phyloP scores from a whole-genome alignment of 2,113 vertebrate genomes.

The Talpa occidentalis region DNA sequence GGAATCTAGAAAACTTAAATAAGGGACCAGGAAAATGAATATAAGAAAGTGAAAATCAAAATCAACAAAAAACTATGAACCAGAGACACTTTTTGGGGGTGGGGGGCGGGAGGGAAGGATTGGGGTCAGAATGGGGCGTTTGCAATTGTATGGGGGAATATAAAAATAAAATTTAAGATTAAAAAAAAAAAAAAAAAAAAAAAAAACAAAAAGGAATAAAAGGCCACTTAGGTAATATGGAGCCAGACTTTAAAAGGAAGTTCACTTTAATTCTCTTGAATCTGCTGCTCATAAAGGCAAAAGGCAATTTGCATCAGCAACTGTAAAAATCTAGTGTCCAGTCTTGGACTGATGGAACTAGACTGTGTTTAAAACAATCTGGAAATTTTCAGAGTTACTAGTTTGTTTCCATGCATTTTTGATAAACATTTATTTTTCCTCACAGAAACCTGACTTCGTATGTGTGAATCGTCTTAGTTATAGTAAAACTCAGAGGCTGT shows the following conservation, averaged over 20 bases:
- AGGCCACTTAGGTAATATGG: background rate
- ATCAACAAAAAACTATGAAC: too few relatives aligned
- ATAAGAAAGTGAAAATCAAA: too few relatives aligned
- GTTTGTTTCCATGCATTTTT: conserved; percentile 55
- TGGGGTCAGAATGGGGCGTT: too few relatives aligned
- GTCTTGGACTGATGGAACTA: background rate
- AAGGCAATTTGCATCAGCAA: conserved; percentile 35
- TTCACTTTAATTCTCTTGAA: conserved; percentile 30
- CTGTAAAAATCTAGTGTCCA: conserved; percentile 57
- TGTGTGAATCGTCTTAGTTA: conserved; percentile 38
- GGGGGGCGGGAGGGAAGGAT: too few relatives aligned
- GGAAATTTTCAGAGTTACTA: conserved; percentile 45
- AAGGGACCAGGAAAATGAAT: too few relatives aligned
- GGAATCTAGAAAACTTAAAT: too few relatives aligned
- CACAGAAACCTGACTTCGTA: conserved; percentile 24
- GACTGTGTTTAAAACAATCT: conserved; percentile 57
- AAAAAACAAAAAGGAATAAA: too few relatives aligned
- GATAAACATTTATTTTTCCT: conserved; percentile 64
- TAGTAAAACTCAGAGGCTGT: conserved; percentile 5
- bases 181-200: too few relatives aligned
- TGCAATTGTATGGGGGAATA: too few relatives aligned
- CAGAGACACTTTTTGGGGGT: too few relatives aligned
- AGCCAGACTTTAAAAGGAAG: background rate
- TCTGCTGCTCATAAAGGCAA: conserved; percentile 56
- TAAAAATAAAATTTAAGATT: too few relatives aligned